Conservation (phyloP, 2,113 vertebrate genomes). For the Catharus fuscescens region DNA sequence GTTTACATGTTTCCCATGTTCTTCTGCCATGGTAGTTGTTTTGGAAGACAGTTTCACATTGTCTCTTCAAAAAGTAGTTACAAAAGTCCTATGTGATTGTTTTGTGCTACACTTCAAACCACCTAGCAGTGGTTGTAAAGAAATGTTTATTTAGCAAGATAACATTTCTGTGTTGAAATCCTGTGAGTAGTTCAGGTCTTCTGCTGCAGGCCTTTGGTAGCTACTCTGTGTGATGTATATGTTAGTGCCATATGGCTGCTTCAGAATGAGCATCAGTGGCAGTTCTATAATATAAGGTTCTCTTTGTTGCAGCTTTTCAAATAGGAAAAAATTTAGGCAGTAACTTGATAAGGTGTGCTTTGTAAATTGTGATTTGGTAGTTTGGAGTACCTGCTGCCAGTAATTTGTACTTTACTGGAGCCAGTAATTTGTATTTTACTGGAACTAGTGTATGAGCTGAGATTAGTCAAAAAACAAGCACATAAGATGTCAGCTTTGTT, state of each 20-base stretch:
- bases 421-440: background rate
- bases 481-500: background rate
- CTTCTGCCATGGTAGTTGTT: background rate
- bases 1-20: background rate
- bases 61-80: background rate
- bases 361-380: background rate
- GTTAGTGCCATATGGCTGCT: background rate
- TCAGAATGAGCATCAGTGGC: background rate
- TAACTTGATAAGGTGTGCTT: background rate
- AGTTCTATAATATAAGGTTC: background rate
- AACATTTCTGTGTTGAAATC: background rate
- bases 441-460: background rate
- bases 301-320: background rate
- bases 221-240: background rate
- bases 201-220: background rate
- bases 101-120: background rate
- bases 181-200: rapidly evolving
- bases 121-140: background rate
- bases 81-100: background rate
- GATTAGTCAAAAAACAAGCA: background rate
- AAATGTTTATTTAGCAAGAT: background rate
- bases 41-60: background rate
- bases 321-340: background rate
- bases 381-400: background rate
- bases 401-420: background rate